phyloP scores from a whole-genome alignment of 92 coral and sea anemone genomes.

The Parazoanthus swiftii region DNA sequence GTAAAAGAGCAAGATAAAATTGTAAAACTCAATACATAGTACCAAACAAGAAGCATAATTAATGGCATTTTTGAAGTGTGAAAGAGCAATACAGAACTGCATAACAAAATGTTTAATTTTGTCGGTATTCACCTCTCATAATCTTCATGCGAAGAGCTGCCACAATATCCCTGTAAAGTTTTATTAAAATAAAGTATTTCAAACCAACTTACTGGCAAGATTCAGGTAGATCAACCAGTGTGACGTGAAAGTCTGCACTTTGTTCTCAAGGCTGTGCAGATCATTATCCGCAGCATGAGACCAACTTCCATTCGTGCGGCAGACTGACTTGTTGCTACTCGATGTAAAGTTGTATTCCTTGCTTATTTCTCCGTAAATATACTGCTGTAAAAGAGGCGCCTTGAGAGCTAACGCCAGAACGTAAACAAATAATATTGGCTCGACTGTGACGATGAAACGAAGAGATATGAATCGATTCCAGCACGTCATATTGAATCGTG shows the following conservation, averaged over 20 bases:
- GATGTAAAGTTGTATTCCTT: conserved; percentile 5
- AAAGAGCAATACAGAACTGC: too few relatives aligned
- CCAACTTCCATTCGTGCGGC: neutral
- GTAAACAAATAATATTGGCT: neutral
- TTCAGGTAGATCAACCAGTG: neutral
- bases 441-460: conserved; percentile 12
- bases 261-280: neutral
- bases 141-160: too few relatives aligned
- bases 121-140: too few relatives aligned
- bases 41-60: too few relatives aligned
- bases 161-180: too few relatives aligned
- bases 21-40: too few relatives aligned
- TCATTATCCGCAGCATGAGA: neutral
- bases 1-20: too few relatives aligned
- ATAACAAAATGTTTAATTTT: too few relatives aligned
- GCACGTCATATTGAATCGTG: neutral
- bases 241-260: neutral
- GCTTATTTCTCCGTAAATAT: neutral
- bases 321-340: neutral
- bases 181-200: too few relatives aligned
- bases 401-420: neutral
- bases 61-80: too few relatives aligned
- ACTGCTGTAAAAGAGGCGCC: neutral
- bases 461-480: neutral
- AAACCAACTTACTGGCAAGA: neutral